phyloP scores from a whole-genome alignment of 2,797 vertebrate genomes.

The Rhincodon typus region DNA sequence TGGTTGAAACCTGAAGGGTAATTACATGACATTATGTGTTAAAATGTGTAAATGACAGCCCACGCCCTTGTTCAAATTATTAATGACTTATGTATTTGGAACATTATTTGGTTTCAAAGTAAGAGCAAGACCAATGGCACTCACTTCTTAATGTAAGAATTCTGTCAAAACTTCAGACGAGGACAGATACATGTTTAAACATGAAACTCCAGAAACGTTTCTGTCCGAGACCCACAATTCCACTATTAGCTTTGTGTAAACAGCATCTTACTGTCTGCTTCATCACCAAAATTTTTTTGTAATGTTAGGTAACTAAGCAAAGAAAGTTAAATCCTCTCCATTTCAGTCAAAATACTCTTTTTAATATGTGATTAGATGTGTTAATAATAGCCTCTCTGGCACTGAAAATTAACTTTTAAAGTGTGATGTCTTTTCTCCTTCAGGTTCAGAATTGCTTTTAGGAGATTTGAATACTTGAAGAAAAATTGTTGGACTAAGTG shows the following conservation, averaged over 20 bases:
- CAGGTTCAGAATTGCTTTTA: background rate
- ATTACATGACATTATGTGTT: background rate
- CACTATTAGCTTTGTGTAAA: background rate
- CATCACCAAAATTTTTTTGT: background rate
- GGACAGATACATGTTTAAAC: background rate
- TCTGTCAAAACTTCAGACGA: background rate
- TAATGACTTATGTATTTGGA: background rate
- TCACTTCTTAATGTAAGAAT: background rate
- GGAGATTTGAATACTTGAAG: background rate
- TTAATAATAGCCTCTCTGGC: background rate
- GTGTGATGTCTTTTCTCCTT: background rate
- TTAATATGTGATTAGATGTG: background rate
- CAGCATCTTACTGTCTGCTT: background rate
- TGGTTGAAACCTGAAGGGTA: background rate
- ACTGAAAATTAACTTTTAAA: background rate
- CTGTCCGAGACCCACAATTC: background rate
- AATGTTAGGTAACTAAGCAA: background rate
- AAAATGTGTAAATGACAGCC: background rate
- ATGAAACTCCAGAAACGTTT: too few relatives aligned
- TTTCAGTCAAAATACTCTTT: background rate
- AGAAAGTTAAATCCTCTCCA: background rate
- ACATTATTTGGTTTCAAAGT: background rate
- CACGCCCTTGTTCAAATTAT: background rate
- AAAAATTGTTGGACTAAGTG: background rate
- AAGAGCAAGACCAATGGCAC: background rate